phyloP scores from a whole-genome alignment of 2,797 vertebrate species.

The Pempheris klunzingeri region DNA sequence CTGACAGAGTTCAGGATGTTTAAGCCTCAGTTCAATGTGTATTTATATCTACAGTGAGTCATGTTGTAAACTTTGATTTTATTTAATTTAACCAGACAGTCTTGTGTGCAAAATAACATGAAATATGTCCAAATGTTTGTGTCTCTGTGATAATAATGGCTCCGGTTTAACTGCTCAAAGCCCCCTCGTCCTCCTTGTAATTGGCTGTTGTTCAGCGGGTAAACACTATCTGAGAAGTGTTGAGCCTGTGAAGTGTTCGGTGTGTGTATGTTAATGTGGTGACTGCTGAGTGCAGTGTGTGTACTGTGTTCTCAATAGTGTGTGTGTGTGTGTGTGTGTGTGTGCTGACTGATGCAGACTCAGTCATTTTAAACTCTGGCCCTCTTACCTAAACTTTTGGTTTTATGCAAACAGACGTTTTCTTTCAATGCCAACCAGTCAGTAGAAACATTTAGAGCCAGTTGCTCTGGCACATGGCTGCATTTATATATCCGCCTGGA shows the following conservation, averaged over 20 bases:
- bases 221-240: conserved; percentile 74
- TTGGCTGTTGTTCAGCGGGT: conserved; percentile 66
- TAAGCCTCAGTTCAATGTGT: conserved; percentile 38
- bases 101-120: conserved; percentile 26
- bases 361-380: conserved; percentile 68
- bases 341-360: conserved; percentile 52
- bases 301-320: conserved; percentile 5
- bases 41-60: conserved; percentile 44
- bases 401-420: conserved; percentile 20
- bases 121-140: conserved; percentile 60
- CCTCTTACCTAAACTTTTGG: conserved; percentile 36
- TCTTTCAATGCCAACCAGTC: conserved; percentile 19
- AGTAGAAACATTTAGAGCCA: conserved; percentile 12
- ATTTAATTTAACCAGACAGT: conserved; percentile 50
- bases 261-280: conserved; percentile 45
- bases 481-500: conserved; percentile 10
- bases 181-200: conserved; percentile 55
- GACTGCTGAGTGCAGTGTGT: conserved; percentile 53
- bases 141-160: conserved; percentile 32
- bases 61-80: conserved; percentile 53
- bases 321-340: conserved; percentile 36
- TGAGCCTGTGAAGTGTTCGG: conserved; percentile 69
- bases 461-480: not conserved
- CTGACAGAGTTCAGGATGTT: conserved; percentile 43
- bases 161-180: conserved; percentile 57